Evolutionary conservation across 2,113 vertebrate genomes (phyloP).

Genomic region (Sorex araneus): DNA sequence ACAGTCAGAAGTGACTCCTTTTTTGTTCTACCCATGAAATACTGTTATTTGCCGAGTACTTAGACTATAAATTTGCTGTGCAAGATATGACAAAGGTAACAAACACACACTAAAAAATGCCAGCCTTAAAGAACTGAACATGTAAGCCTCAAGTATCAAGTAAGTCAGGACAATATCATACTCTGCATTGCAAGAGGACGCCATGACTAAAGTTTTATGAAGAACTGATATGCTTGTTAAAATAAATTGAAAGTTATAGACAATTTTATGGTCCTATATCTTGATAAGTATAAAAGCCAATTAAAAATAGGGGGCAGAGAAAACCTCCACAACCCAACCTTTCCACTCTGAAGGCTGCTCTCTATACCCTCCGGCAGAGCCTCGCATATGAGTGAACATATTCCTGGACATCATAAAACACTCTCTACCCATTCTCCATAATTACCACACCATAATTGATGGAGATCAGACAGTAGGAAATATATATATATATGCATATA

Average conservation of each 20-base stretch:
- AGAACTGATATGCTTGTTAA: constrained; percentile 7
- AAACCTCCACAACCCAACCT: too few relatives aligned
- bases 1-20: constrained; percentile 72
- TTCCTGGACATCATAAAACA: too few relatives aligned
- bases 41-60: constrained; percentile 59
- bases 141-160: constrained; percentile 40
- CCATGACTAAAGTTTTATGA: background rate
- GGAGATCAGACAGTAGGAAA: too few relatives aligned
- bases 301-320: background rate
- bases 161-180: background rate
- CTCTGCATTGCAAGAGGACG: background rate
- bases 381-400: too few relatives aligned
- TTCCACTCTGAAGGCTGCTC: too few relatives aligned
- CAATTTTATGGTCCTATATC: background rate
- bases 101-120: constrained; percentile 51
- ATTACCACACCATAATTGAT: too few relatives aligned
- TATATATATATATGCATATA: too few relatives aligned
- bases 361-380: too few relatives aligned
- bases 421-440: too few relatives aligned
- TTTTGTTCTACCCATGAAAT: constrained; percentile 70
- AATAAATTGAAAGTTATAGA: background rate
- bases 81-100: constrained; percentile 63
- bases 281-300: constrained; percentile 15
- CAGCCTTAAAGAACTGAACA: constrained; percentile 48
- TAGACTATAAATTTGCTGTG: constrained; percentile 69